Conservation (phyloP, 2,113 vertebrate species). For the Raja brachyura region DNA sequence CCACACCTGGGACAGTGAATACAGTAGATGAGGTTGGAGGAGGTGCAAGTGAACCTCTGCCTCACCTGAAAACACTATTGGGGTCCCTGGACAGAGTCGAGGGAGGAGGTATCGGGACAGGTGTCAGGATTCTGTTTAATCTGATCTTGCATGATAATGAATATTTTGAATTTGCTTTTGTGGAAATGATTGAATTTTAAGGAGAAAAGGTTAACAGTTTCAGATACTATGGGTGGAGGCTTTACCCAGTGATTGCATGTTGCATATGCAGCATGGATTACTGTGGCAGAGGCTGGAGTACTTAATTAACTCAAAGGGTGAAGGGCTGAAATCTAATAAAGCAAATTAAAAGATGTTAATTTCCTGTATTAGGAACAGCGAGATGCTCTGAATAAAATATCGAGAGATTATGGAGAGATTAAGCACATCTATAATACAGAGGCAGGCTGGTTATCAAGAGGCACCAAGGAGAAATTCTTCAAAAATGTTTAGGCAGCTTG, state of each 20-base stretch:
- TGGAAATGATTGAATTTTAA: not conserved
- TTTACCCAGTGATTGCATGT: not conserved
- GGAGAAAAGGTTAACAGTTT: conserved; percentile 43
- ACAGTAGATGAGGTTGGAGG: too few species aligned
- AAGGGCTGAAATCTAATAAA: conserved; percentile 65
- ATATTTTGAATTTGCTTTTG: not conserved
- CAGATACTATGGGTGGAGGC: not conserved
- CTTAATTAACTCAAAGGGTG: conserved; percentile 67
- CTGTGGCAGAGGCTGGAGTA: conserved; percentile 51
- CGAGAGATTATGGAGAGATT: conserved; percentile 45
- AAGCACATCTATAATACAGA: not conserved
- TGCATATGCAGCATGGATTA: conserved; percentile 40
- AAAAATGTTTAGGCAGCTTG: not conserved
- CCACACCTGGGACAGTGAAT: too few species aligned
- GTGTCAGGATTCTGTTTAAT: too few species aligned
- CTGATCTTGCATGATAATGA: not conserved
- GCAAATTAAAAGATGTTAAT: conserved; percentile 66
- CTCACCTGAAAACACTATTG: too few species aligned
- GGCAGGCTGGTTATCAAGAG: not conserved
- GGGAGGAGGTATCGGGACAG: too few species aligned
- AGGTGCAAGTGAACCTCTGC: too few species aligned
- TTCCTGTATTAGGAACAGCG: conserved; percentile 54
- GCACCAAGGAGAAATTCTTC: not conserved
- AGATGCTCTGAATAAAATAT: conserved; percentile 56
- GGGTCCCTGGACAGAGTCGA: too few species aligned